Base-by-base conservation (phyloP, 2,113 vertebrate genomes). In the Chiloscyllium plagiosum region DNA sequence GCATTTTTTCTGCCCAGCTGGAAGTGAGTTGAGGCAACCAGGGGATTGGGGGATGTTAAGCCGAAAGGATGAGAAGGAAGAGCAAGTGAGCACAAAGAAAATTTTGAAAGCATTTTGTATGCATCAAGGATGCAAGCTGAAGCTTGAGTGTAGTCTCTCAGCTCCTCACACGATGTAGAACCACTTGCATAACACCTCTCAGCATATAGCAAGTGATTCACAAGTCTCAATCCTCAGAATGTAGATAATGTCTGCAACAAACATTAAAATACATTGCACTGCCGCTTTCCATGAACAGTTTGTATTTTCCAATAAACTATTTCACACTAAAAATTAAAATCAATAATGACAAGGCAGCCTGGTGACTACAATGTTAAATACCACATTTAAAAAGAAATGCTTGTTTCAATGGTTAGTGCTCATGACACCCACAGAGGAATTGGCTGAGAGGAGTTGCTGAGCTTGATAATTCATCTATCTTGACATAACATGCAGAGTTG, bases 351-450 rank as follows among this genome's bases (percentile, higher is more conserved):
- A 94, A 94, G 66, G 7, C 66, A 69, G 92, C n/a, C 92, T 69
- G 37, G 56, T 94, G 92, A 20, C 92, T 42, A 69, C 42, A 70
- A 94, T 69, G n/a, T 26, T 94, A 42, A 69, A 68, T 12, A 94
- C 66, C 15, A 26, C n/a, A 68, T 94, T 94, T 70, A 68, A 94
- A 69, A 33, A 68, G 85, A 61, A 90, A 90, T 61, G 12, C 65
- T 94, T 94, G 65, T 94, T 70, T 94, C 20, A 94, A 42, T 69
- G 65, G n/a, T 94, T 69, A 8, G 66, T 42, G n/a, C 47, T 68
- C 65, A 42, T 69, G 92, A 26, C 65, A 94, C 92, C n/a, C 92
- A 94, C 92, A 68, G 65, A 94, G 92, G 66, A 94, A 94, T 94
- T 94, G 65, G 92, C 92, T 94, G 92, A 42, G 65, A 94, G 90